phyloP scores from a whole-genome alignment of 2,113 vertebrate genomes.

The Pseudolaguvia tuberculata region DNA sequence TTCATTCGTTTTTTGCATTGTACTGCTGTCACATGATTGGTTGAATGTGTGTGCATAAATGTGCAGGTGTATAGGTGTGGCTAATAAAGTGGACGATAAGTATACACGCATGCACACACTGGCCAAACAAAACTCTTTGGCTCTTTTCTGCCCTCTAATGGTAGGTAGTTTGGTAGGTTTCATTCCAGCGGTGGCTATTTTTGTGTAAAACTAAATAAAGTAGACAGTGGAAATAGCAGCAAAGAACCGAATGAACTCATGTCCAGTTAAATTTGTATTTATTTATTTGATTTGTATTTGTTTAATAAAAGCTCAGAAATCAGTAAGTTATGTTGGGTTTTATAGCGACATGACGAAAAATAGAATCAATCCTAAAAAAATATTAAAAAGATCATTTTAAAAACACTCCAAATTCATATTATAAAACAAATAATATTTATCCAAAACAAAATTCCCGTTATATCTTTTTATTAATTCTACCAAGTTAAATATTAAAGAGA shows the following conservation, averaged over 20 bases:
- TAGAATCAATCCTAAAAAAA: not conserved
- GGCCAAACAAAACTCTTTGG: not conserved
- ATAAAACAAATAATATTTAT: not conserved
- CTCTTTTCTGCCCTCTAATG: conserved; percentile 38
- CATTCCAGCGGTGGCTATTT: not conserved
- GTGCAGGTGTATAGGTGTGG: too few species aligned
- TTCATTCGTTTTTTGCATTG: too few species aligned
- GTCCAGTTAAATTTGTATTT: not conserved
- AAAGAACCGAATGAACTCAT: conserved; percentile 20
- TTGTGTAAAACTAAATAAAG: conserved; percentile 30
- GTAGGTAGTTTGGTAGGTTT: not conserved
- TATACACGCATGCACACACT: too few species aligned
- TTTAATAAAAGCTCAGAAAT: not conserved
- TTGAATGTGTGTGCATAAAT: too few species aligned
- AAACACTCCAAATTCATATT: not conserved
- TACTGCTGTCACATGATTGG: too few species aligned
- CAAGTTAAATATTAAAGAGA: too few species aligned
- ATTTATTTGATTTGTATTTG: not conserved
- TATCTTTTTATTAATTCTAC: not conserved
- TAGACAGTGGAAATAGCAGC: not conserved
- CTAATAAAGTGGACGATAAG: too few species aligned
- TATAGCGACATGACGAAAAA: not conserved
- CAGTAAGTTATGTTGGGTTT: not conserved
- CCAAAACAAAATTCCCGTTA: not conserved
- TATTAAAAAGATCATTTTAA: too few species aligned